Evolutionary conservation across 2,888 invertebrate genomes (phyloP), one percentile per base, ranked within the genome.

Genomic region (Drepanosiphum platanoidis): DNA sequence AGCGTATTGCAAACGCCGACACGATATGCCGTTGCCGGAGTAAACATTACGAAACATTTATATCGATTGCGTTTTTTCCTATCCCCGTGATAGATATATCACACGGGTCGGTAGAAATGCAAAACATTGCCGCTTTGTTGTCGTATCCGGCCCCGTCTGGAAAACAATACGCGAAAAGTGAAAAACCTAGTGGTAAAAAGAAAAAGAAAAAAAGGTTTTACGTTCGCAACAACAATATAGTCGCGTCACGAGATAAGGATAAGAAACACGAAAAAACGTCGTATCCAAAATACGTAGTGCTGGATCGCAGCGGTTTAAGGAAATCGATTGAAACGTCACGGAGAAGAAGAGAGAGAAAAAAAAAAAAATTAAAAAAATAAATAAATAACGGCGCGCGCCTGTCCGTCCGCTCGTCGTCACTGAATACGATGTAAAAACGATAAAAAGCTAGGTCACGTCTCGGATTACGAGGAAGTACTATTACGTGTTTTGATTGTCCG

Each of bases 371-470:
- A 42, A 9, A 42, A 9, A 42, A 9, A 42, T 11, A 42, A 9
- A 42, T 42, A 42, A 42, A 42, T n/a, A n/a, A n/a, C n/a, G n/a
- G n/a, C n/a, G n/a, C n/a, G n/a, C n/a, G n/a, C n/a, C n/a, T 42
- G 3, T 46, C 3, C 4, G 46, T 52, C 52, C 52, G 52, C 5
- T 52, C 52, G 18, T 22, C n/a, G n/a, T 22, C 27, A 13, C 46
- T n/a, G 5, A 52, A 18, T 27, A n/a, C 61, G 36, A 77, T 18
- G 18, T 77, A 61, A 75, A 74, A 75, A 34, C 34, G 75, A 75
- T 75, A 77, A 77, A 77, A 77, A 77, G 58, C 30, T 75, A 34
- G 52, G 75, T 34, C 75, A 75, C 32, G 52, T 75, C n/a, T 75
- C n/a, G 52, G 32, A 75, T 27, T 64, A 77, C 61, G 77, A 77